Evolutionary conservation across 2,113 vertebrate species (phyloP).

Genomic region (Thunnus maccoyii): DNA sequence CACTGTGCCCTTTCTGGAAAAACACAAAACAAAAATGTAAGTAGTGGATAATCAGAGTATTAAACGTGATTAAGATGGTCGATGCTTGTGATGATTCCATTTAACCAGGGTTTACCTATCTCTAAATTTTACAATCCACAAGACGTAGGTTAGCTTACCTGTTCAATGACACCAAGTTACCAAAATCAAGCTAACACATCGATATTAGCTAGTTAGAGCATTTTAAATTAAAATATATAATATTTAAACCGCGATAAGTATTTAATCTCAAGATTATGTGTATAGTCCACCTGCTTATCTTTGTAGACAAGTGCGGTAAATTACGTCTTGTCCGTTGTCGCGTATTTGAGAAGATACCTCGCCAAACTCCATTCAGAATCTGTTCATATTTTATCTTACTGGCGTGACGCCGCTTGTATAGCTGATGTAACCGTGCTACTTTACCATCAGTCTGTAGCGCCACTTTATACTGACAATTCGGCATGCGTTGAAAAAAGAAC

Average conservation of each 20-base stretch:
- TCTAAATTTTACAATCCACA: too few species aligned
- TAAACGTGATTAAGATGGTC: rapidly evolving
- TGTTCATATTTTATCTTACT: background rate
- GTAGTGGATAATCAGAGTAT: background rate
- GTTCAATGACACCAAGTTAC: too few species aligned
- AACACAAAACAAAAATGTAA: background rate
- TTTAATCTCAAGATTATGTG: too few species aligned
- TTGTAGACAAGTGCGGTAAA: background rate
- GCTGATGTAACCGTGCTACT: rapidly evolving
- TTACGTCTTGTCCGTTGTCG: background rate
- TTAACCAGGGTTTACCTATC: background rate
- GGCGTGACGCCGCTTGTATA: background rate
- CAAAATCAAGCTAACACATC: too few species aligned
- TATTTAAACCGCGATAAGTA: too few species aligned
- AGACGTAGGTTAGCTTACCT: too few species aligned
- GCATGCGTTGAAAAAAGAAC: background rate
- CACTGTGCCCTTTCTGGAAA: background rate
- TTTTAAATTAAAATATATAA: too few species aligned
- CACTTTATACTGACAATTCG: background rate
- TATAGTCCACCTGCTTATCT: too few species aligned
- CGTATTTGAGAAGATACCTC: background rate
- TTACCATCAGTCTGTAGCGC: rapidly evolving
- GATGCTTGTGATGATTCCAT: background rate
- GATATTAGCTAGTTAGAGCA: too few species aligned
- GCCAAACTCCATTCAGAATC: background rate